phyloP scores from a whole-genome alignment of 2,888 invertebrate species.

The Tanytarsus gracilentus region DNA sequence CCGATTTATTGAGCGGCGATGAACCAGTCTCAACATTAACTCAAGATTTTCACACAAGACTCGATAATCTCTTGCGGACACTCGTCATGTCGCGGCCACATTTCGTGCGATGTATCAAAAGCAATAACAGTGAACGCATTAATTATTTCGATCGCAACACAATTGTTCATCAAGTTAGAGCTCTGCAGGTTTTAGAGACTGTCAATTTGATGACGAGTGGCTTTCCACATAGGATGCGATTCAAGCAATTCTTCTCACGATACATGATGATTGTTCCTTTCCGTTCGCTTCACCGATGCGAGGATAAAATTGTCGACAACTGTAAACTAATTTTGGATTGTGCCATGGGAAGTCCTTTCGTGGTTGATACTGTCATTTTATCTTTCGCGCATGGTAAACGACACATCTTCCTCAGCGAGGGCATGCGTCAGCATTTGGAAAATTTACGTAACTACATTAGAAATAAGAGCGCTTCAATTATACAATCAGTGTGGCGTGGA shows the following conservation, averaged over 20 bases:
- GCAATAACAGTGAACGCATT: constrained; percentile 73
- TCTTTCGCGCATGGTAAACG: constrained; percentile 89
- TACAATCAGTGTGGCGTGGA: constrained; percentile 80
- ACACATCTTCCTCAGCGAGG: constrained; percentile 90
- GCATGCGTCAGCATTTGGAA: constrained; percentile 82
- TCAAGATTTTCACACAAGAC: constrained; percentile 88
- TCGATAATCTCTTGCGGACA: constrained; percentile 85
- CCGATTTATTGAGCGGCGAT: constrained; percentile 71
- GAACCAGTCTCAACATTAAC: constrained; percentile 83
- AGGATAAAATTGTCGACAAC: constrained; percentile 66
- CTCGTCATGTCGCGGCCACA: constrained; percentile 89
- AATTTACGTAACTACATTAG: constrained; percentile 67
- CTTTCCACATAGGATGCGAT: constrained; percentile 89
- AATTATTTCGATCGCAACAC: constrained; percentile 74
- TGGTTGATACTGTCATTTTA: constrained; percentile 54
- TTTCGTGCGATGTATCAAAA: constrained; percentile 86
- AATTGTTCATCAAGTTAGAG: constrained; percentile 80
- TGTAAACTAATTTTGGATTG: constrained; percentile 65
- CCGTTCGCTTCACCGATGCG: constrained; percentile 53
- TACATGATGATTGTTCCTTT: constrained; percentile 81
- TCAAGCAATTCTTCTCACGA: constrained; percentile 80
- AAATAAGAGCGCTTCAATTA: constrained; percentile 68
- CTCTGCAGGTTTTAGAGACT: constrained; percentile 85
- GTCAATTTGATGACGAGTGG: constrained; percentile 93
- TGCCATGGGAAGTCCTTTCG: constrained; percentile 54